These are phyloP conservation scores for Ylistrum balloti DNA, from an alignment of 1,140 invertebrate genomes.

Conservation along the genomic window DNA sequence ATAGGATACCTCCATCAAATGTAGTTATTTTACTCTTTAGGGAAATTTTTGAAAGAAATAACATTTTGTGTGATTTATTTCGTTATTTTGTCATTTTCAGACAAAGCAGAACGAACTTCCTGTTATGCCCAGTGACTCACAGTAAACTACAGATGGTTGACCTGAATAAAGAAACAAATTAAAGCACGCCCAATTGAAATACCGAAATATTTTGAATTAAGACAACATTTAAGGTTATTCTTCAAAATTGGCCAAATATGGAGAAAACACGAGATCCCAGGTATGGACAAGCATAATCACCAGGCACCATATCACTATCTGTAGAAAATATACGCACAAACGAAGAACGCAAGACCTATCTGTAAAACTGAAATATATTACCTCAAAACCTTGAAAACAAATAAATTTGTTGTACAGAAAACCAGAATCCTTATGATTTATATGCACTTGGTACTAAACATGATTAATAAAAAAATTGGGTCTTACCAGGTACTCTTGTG, in stretches of 20 bases:
- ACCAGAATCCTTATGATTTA: not conserved
- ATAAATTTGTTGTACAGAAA: not conserved
- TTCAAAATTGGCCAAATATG: not conserved
- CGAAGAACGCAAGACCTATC: not conserved
- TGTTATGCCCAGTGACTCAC: not conserved
- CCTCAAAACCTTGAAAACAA: constrained; percentile 16
- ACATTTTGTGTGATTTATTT: no score
- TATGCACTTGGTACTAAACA: not conserved
- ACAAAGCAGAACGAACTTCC: not conserved
- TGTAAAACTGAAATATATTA: not conserved
- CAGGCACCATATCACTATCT: not conserved
- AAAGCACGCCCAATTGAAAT: not conserved
- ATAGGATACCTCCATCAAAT: no score
- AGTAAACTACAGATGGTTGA: not conserved
- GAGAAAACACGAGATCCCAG: not conserved
- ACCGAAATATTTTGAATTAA: not conserved
- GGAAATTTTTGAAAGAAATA: no score
- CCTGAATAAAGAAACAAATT: no score
- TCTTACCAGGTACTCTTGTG: not conserved
- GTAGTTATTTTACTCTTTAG: no score
- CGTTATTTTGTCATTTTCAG: not conserved
- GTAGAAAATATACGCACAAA: not conserved
- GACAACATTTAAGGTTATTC: not conserved
- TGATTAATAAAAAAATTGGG: constrained; percentile 2
- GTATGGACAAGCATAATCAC: not conserved